These are phyloP conservation scores for Tanaodytes sp. DNA, from an alignment of 2,888 invertebrate genomes.

Conservation along the genomic window DNA sequence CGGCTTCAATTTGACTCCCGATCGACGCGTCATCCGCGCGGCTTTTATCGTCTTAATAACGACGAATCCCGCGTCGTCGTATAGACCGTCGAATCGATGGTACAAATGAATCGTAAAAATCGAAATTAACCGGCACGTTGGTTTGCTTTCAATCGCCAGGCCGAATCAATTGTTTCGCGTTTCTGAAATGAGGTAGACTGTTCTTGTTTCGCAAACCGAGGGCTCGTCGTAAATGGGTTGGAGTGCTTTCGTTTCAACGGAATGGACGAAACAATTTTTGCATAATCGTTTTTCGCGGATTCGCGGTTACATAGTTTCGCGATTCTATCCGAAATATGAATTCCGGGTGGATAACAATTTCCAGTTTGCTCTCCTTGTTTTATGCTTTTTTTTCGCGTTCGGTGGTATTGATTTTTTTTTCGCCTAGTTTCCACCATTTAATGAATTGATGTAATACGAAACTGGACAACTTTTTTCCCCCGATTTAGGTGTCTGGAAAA, in stretches of 20 bases:
- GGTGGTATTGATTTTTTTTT: no score
- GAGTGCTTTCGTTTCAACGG: not conserved
- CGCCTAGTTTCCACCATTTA: no score
- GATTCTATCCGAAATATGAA: no score
- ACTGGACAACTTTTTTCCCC: no score
- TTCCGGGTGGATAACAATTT: no score
- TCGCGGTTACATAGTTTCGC: slow-evolving; percentile 5
- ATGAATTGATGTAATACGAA: no score
- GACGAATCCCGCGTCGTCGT: no score
- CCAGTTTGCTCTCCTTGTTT: no score
- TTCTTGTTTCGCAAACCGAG: slow-evolving; percentile 1
- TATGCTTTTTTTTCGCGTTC: no score
- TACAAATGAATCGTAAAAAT: slow-evolving; percentile 34
- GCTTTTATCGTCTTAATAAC: no score
- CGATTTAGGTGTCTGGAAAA: no score
- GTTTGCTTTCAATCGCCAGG: slow-evolving; percentile 32
- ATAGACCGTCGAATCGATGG: not conserved
- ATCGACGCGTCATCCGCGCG: no score
- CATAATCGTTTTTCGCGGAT: slow-evolving; percentile 1
- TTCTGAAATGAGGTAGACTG: not conserved
- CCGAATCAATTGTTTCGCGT: slow-evolving; percentile 18
- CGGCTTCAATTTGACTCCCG: slow-evolving; percentile 1
- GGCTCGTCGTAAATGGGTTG: not conserved
- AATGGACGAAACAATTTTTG: slow-evolving; percentile 15
- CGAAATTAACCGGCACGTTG: slow-evolving; percentile 30